Evolutionary conservation across 2,797 vertebrate genomes (phyloP), one percentile per base, ranked within the genome.

Genomic region (Pachyuromys duprasi): DNA sequence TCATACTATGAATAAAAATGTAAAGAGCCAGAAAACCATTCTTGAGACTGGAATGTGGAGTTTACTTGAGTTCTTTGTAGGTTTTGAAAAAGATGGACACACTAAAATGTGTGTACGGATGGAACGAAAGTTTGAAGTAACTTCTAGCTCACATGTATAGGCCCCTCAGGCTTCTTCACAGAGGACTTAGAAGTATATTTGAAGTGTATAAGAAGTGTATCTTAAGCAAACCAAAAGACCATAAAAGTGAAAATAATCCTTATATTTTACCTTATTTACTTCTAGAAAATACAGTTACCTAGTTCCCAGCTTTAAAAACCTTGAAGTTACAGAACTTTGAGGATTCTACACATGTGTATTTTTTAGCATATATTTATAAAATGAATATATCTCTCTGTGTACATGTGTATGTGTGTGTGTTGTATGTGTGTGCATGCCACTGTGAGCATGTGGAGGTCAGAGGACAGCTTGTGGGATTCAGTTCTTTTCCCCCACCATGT

Each of bases 1-100:
- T 83, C 87, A 90, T 2, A 63, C 67, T 95, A 36, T 67, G 39
- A 92, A 65, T 78, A 82, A 88, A 82, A 88, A 62, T 69, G 5
- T 55, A 74, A 90, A 94, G 24, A 22, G 2, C 12, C 83, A 90
- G 45, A 70, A 86, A 55, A 69, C 33, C 33, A 57, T n/a, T 12
- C 80, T 17, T 86, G 39, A 72, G n/a, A 22, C 13, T 84, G 45
- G 22, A 74, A 81, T 12, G 2, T 31, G 20, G 22, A 53, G 9
- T 57, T 63, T 39, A 63, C 89, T 79, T 62, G 12, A 90, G 81
- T 81, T 20, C 89, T 87, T 80, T 57, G 17, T 31, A 69, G 28
- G 20, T 63, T 26, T 42, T 74, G 42, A 69, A 75, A 86, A 79
- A 82, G 14, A 28, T 22, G 57, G 12, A 13, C 17, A 93, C 65